Base-by-base conservation (phyloP, 1,140 invertebrate genomes). In the Chrysopa pallens region DNA sequence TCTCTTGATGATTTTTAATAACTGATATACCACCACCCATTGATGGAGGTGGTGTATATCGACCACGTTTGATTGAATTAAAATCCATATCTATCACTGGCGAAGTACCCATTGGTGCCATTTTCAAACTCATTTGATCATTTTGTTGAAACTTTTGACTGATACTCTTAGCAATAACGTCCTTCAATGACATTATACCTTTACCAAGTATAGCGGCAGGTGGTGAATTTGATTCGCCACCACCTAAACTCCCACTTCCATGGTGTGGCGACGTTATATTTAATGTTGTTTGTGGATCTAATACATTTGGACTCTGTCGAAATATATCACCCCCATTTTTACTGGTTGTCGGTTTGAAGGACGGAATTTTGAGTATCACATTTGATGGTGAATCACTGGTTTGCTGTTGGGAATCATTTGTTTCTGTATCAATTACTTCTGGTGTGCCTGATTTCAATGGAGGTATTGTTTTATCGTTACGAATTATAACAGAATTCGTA, bases 321-420 rank as follows among this genome's bases (percentile, higher is more conserved):
- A 60, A 29, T 50, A 51, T 48, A 49, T 71, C 55, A 55, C 75
- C 67, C 47, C 76, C 70, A 48, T 78, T 78, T 49, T 75, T 68
- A 48, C 67, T 76, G 58, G 59, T 72, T 36, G 78, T 73, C 43
- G 83, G 80, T 57, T 82, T 85, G 66, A 83, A 91, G 74, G 84
- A 88, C 72, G 87, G 87, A 80, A 91, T 87, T 67, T 84, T 87
- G 52, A 89, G 72, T 65, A 90, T 88, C 57, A 84, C 76, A 50
- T 70, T 70, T 29, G 68, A 66, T 9, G 68, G 66, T 1, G 69
- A 68, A 40, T 66, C 64, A 13, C 45, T 45, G 5, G 46, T 44
- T 6, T 33, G 31, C 8, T 9, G 8, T 12, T 11, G n/a, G 2
- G 31, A 33, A 33, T 61, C 60, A 23, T 58, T 55, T 7, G 56